Conservation (phyloP, 2,888 invertebrate species). For the Phymatocera aterrima region DNA sequence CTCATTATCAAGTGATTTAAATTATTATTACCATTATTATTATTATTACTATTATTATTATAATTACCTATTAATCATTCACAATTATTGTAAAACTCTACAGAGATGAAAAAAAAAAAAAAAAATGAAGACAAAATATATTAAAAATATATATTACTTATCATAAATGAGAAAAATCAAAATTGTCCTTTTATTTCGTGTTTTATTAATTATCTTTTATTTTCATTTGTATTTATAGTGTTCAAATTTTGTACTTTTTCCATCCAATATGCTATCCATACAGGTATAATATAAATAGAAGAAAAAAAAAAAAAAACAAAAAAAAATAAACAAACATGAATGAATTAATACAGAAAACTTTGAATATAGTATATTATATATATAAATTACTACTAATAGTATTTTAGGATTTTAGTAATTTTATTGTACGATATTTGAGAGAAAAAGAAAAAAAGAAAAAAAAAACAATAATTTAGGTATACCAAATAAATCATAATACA, state of each 20-base stretch:
- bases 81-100: constrained; percentile 69
- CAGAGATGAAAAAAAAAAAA: constrained; percentile 57
- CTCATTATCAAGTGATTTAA: constrained; percentile 72
- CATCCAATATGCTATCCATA: too few species aligned
- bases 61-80: background rate
- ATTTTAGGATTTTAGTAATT: too few species aligned
- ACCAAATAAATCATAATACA: constrained; percentile 12
- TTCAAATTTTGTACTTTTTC: constrained; percentile 38
- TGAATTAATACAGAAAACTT: too few species aligned
- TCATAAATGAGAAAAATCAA: constrained; percentile 56
- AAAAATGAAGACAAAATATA: constrained; percentile 58
- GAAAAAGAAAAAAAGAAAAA: background rate
- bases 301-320: too few species aligned
- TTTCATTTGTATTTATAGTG: background rate
- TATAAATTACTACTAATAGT: too few species aligned
- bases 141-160: constrained; percentile 67
- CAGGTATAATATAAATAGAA: too few species aligned
- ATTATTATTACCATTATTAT: constrained; percentile 71
- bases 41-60: background rate
- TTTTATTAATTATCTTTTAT: too few species aligned
- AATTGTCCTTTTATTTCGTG: too few species aligned
- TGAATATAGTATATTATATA: too few species aligned
- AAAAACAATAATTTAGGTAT: constrained; percentile 21
- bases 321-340: too few species aligned
- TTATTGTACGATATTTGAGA: constrained; percentile 45